Conservation (phyloP, 2,797 vertebrate genomes). For the Mastacembelus armatus region DNA sequence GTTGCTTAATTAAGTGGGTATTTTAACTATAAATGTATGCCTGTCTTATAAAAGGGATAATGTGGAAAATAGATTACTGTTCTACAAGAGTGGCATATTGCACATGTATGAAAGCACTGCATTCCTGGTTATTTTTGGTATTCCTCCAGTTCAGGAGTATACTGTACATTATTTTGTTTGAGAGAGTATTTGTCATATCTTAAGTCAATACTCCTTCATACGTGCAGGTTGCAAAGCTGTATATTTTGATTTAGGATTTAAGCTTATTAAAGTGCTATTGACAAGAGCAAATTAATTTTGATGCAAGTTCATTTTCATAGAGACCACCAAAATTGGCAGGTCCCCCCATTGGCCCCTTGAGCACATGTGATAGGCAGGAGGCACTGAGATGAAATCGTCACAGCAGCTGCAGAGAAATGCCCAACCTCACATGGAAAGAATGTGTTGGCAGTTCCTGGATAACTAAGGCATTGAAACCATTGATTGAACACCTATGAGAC, state of each 20-base stretch:
- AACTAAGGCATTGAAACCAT: no score
- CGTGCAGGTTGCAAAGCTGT: slow-evolving; percentile 45
- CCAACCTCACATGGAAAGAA: no score
- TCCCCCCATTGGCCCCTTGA: no score
- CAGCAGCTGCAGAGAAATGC: no score
- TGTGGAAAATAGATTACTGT: neutral
- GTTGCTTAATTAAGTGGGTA: neutral
- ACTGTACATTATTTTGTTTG: slow-evolving; percentile 3
- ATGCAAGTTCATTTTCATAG: slow-evolving; percentile 58
- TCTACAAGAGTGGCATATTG: neutral
- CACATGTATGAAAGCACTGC: neutral
- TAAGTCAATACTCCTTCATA: slow-evolving; percentile 42
- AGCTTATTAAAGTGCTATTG: slow-evolving; percentile 66
- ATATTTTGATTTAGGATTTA: slow-evolving; percentile 66
- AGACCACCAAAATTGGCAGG: no score
- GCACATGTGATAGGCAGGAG: no score
- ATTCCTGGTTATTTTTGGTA: slow-evolving; percentile 16
- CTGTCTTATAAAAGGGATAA: slow-evolving; percentile 1
- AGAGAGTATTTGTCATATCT: slow-evolving; percentile 31
- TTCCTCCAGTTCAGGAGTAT: slow-evolving; percentile 16
- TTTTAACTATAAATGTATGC: slow-evolving; percentile 1
- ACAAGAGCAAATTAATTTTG: slow-evolving; percentile 64
- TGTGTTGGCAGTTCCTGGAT: no score
- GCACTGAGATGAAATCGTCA: no score
- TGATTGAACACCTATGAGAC: no score